Evolutionary conservation across 1,140 invertebrate genomes (phyloP).

Genomic region (Phymorhynchus buccinoides): DNA sequence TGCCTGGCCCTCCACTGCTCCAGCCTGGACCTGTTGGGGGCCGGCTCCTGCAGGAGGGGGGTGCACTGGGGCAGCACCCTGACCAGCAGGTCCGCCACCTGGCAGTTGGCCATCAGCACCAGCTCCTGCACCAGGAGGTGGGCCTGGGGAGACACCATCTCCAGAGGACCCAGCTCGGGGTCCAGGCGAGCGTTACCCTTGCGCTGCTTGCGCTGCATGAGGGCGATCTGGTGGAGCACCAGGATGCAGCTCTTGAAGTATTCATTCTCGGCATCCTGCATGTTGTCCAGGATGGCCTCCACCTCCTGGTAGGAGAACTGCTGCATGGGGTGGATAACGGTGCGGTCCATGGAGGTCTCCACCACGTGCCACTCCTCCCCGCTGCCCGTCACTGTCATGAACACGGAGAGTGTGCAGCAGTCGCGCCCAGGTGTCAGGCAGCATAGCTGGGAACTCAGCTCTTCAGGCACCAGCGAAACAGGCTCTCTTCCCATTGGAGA

Average conservation of each 20-base stretch:
- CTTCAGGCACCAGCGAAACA: conserved; percentile 71
- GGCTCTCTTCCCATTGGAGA: conserved; percentile 57
- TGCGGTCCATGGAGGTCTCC: conserved; percentile 36
- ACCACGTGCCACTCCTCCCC: conserved; percentile 50
- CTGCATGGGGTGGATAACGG: conserved; percentile 61
- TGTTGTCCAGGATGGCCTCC: conserved; percentile 59
- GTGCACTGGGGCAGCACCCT: conserved; percentile 51
- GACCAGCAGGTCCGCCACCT: conserved; percentile 60
- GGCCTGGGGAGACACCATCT: conserved; percentile 53
- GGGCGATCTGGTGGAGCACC: conserved; percentile 58
- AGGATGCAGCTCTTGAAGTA: conserved; percentile 63
- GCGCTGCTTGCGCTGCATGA: conserved; percentile 56
- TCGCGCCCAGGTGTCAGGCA: conserved; percentile 70
- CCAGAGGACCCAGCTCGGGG: conserved; percentile 43
- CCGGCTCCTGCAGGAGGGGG: conserved; percentile 59
- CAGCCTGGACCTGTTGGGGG: conserved; percentile 50
- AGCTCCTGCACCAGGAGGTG: conserved; percentile 57
- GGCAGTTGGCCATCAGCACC: conserved; percentile 61
- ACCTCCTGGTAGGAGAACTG: conserved; percentile 55
- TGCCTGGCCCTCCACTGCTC: conserved; percentile 59
- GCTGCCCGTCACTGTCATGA: conserved; percentile 58
- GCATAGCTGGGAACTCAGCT: conserved; percentile 71
- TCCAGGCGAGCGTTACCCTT: conserved; percentile 60
- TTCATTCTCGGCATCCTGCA: conserved; percentile 50
- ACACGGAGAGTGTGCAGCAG: conserved; percentile 63